Conservation (phyloP, 64 coral and sea anemone species). For the Platygyra sinensis region DNA sequence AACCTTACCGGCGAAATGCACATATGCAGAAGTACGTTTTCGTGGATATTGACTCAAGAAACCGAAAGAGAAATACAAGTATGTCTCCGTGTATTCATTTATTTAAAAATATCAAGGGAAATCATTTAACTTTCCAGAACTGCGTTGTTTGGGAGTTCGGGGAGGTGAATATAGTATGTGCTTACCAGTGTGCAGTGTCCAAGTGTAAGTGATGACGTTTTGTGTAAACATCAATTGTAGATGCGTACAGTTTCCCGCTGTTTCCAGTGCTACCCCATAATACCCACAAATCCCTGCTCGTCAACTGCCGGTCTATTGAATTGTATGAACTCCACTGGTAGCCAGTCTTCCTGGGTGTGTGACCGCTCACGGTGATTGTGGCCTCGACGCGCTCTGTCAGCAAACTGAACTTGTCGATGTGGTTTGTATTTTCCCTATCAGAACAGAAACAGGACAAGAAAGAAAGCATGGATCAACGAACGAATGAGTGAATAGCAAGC, state of each 20-base stretch:
- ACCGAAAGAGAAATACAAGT: no score
- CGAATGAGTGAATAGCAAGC: no score
- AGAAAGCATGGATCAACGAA: no score
- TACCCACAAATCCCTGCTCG: conserved; percentile 37
- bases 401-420: conserved; percentile 49
- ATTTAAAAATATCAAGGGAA: no score
- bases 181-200: background rate
- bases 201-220: background rate
- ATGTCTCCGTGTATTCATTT: no score
- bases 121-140: no score
- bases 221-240: conserved; percentile 37
- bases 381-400: conserved; percentile 12
- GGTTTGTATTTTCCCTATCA: background rate
- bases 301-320: conserved; percentile 49
- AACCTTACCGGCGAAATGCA: no score
- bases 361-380: conserved; percentile 8
- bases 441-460: background rate
- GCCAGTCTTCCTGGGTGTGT: background rate
- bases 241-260: background rate
- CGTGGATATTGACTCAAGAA: no score
- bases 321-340: conserved; percentile 23
- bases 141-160: no score
- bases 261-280: background rate
- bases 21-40: no score
- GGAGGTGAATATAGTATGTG: no score